A percentile compares a stretch with the other conserved stretches of the same genome.
Conservation (phyloP, 2,113 vertebrate genomes). For the Chaetura pelagica region DNA sequence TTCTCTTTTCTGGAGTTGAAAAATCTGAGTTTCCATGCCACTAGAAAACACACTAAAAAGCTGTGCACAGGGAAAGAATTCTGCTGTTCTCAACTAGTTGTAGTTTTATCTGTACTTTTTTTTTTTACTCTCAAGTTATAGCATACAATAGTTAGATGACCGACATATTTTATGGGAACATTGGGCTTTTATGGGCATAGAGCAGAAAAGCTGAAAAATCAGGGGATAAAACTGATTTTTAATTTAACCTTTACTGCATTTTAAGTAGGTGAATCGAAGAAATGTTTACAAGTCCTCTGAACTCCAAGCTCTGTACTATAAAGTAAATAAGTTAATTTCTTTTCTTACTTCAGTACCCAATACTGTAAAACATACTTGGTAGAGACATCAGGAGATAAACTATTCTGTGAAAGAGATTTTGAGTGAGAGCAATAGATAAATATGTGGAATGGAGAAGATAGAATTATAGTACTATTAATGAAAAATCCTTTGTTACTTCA, state of each 20-base stretch:
- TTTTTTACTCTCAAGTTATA: background rate
- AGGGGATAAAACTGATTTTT: background rate
- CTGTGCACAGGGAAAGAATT: background rate
- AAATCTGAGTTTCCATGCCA: background rate
- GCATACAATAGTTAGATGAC: background rate
- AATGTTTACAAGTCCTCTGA: background rate
- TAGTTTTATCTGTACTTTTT: background rate
- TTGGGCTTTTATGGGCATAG: background rate
- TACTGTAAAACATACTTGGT: background rate
- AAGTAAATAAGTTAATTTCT: background rate
- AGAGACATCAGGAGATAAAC: background rate
- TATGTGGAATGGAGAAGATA: background rate
- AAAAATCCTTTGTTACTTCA: background rate
- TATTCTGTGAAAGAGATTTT: background rate
- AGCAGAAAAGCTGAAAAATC: background rate
- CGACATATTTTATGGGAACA: background rate
- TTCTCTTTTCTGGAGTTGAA: background rate
- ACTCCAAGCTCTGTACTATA: background rate
- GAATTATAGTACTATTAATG: background rate
- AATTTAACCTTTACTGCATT: background rate
- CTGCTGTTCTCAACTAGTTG: background rate
- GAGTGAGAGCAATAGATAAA: background rate
- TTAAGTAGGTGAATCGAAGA: background rate
- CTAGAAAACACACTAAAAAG: background rate
- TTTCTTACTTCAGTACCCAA: background rate